phyloP scores from a whole-genome alignment of 2,113 vertebrate genomes.

The Vombatus ursinus region DNA sequence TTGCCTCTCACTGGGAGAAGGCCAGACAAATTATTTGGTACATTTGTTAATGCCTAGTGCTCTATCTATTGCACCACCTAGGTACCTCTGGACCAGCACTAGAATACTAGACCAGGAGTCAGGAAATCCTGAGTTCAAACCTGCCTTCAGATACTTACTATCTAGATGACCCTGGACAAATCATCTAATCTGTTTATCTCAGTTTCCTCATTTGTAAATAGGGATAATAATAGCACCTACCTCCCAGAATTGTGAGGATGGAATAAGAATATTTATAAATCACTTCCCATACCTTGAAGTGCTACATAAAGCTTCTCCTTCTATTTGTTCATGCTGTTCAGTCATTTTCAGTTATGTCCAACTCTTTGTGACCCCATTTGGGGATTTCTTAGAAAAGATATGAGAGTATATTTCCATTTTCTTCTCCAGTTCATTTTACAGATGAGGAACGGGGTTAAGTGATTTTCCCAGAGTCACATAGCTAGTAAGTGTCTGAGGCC shows the following conservation, averaged over 20 bases:
- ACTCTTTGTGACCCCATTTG: neutral
- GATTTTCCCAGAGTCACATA: neutral
- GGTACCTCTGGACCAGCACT: too few species aligned
- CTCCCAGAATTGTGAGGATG: neutral
- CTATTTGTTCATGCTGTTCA: neutral
- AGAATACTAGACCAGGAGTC: neutral
- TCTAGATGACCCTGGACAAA: neutral
- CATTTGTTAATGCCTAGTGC: too few species aligned
- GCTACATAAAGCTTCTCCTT: neutral
- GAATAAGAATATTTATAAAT: neutral
- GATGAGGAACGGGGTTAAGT: neutral
- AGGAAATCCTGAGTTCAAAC: neutral
- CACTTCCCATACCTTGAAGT: neutral
- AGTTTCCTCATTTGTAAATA: constrained; percentile 15
- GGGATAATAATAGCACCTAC: neutral
- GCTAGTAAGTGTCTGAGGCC: neutral
- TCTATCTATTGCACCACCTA: too few species aligned
- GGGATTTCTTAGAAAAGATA: neutral
- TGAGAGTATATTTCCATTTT: neutral
- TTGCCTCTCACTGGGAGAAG: too few species aligned
- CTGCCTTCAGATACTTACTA: neutral
- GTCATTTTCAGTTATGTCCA: neutral
- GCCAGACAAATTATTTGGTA: too few species aligned
- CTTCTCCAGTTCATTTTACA: neutral
- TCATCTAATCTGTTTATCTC: neutral